Base-by-base conservation (phyloP, 2,888 invertebrate genomes). In the Erebia palarica region DNA sequence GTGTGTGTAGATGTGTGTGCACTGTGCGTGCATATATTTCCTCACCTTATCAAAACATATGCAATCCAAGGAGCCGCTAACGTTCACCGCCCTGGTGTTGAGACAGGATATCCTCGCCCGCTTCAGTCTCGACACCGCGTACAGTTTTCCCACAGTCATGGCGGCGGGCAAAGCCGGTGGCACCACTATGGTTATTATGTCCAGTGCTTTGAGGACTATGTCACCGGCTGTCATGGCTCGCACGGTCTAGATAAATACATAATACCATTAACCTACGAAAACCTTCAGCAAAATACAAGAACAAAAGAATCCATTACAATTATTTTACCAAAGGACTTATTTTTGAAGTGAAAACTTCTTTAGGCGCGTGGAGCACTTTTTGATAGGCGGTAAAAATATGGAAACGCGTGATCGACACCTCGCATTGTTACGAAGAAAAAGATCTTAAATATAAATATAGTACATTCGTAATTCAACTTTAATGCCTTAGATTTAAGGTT, bases 81-180 rank as follows among this genome's bases (percentile, higher is more conserved):
- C 97, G 83, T 98, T 99, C 76, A 99, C 98, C 0, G 97, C 96
- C 11, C 98, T 94, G 0, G 99, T 98, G 80, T 98, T 98, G 76
- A 99, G 98, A 84, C 99, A 99, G 83, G 96, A 97, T 69, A 99
- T 96, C 64, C 96, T 91, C 61, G 96, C 96, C 55, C 94, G 94
- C 85, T 96, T 95, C 63, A 99, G 94, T 10, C 99, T 94, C 68
- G 95, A 94, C 83, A 98, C 98, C 0, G 99, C 99, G 86, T 98
- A 98, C 80, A 98, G 94, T 2, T 97, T 95, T 0, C 99, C 99
- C 1, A 98, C 98, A 0, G 98, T 98, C 98, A 99, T 98, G 72
- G 99, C 99, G 57, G 98, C 98, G 1, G 98, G 99, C 60, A 99
- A 89, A 0, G 99, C 98, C 0, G 99, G 99, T 0, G 99, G 99